Base-by-base conservation (phyloP, 2,888 invertebrate species). In the Erpobdella octoculata region DNA sequence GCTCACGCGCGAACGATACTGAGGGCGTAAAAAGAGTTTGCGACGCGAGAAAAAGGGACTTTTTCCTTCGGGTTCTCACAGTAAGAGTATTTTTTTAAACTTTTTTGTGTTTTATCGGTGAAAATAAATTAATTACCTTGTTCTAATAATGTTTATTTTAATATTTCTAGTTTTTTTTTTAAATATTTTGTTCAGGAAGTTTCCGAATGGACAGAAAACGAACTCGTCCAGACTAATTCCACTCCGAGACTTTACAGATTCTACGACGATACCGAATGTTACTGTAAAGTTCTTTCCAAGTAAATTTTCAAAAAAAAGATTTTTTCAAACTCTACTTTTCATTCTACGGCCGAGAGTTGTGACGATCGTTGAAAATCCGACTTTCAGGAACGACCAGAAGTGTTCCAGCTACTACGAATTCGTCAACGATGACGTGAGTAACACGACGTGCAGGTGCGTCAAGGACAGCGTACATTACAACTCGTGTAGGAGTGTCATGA, bases 271-370 rank as follows among this genome's bases (percentile, higher is more conserved):
- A 53, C 53, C 28, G 53, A n/a, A 53, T 53, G 53, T 8, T 28
- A 53, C 28, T 53, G 53, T n/a, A 53, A 53, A 53, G 53, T 53
- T 9, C 21, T 53, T 53, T 53, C 53, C 21, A 53, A 53, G 53
- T 53, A 28, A 53, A 28, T 25, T 53, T 53, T 8, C 9, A n/a
- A 18, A 8, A 8, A 21, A 15, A 53, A 53, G 1, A 15, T 53
- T 53, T 53, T 53, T 48, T 48, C 15, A 53, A 4, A 53, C 18
- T n/a, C n/a, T n/a, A n/a, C n/a, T n/a, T n/a, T n/a, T n/a, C n/a
- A n/a, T n/a, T n/a, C n/a, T n/a, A n/a, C n/a, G n/a, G n/a, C 21
- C 21, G 28, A 18, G 28, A 28, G 28, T 9, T 9, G 53, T 3
- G 5, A 3, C 5, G 48, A 21, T 9, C 3, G 18, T 48, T 48